These are phyloP conservation scores for Squalus acanthias DNA, from an alignment of 2,797 vertebrate genomes.

Conservation along the genomic window DNA sequence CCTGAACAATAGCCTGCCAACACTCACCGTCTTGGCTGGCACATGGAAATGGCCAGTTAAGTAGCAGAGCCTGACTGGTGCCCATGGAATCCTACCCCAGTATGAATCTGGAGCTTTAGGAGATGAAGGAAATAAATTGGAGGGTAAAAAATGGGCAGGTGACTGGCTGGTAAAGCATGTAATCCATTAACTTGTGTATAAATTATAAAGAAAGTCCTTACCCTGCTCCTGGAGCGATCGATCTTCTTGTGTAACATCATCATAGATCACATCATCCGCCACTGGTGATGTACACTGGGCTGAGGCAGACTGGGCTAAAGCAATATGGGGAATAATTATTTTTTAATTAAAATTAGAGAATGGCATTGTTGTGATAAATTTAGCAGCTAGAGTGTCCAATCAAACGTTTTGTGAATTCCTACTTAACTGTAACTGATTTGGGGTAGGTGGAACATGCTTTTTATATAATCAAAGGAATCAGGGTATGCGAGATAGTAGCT, in stretches of 20 bases:
- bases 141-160: background rate
- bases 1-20: background rate
- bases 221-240: constrained; percentile 51
- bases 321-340: background rate
- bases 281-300: constrained; percentile 51
- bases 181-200: background rate
- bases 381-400: background rate
- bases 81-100: background rate
- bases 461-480: background rate
- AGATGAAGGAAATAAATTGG: background rate
- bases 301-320: constrained; percentile 42
- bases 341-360: background rate
- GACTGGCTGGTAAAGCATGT: background rate
- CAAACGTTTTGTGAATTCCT: background rate
- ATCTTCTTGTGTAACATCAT: constrained; percentile 77
- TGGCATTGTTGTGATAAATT: background rate
- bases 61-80: background rate
- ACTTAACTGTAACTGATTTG: background rate
- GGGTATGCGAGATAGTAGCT: too few species aligned
- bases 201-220: constrained; percentile 45
- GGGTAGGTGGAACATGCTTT: background rate
- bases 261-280: constrained; percentile 81
- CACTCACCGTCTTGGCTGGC: background rate
- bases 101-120: background rate
- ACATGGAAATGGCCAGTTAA: background rate